phyloP scores from a whole-genome alignment of 2,797 vertebrate genomes.

The Cryptoblepharus egeriae region DNA sequence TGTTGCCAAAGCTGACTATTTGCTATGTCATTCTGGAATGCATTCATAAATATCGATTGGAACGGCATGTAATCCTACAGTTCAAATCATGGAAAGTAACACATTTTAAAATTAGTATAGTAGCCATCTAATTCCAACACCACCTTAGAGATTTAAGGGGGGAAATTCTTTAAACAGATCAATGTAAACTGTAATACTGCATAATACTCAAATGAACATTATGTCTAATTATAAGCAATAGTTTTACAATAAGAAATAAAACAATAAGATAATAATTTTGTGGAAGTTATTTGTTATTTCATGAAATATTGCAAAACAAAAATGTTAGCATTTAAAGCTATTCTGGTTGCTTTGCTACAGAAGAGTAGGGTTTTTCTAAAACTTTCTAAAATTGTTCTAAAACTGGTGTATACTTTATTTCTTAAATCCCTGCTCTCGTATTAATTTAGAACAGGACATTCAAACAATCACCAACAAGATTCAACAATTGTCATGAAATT shows the following conservation, averaged over 20 bases:
- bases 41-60: conserved; percentile 87
- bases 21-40: conserved; percentile 92
- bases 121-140: not conserved
- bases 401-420: not conserved
- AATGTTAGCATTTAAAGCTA: not conserved
- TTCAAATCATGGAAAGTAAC: conserved; percentile 46
- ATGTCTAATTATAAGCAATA: no score
- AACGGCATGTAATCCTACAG: conserved; percentile 95
- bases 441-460: not conserved
- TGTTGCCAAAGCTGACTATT: conserved; percentile 91
- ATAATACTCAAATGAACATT: not conserved
- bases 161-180: not conserved
- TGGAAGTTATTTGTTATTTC: no score
- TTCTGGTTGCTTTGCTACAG: no score
- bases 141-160: conserved; percentile 4
- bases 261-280: not conserved
- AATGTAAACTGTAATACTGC: conserved; percentile 1
- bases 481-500: not conserved
- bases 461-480: not conserved
- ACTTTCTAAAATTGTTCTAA: no score
- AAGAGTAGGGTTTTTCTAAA: no score
- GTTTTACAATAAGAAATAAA: no score
- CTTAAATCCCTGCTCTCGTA: not conserved
- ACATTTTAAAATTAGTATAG: not conserved
- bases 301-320: not conserved